phyloP scores from a whole-genome alignment of 2,797 vertebrate genomes.

The Acanthurus leucopareius region DNA sequence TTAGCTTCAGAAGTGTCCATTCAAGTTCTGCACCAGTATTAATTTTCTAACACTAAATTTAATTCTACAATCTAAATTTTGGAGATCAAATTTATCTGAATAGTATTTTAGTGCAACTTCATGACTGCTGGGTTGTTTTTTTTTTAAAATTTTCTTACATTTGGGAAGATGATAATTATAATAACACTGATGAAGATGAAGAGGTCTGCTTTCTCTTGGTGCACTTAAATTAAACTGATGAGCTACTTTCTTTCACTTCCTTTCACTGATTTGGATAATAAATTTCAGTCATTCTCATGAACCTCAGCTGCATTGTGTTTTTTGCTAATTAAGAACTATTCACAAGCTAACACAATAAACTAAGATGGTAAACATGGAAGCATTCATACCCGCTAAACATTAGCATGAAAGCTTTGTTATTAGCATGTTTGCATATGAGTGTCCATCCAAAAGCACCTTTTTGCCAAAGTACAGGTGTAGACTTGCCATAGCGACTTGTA shows the following conservation, averaged over 20 bases:
- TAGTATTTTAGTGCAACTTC: no score
- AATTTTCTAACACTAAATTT: neutral
- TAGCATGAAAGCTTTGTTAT: no score
- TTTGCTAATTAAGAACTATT: neutral
- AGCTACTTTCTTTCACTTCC: neutral
- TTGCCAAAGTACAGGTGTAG: neutral
- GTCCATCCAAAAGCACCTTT: no score
- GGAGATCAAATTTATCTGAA: no score
- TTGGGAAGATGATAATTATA: neutral
- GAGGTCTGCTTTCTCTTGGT: neutral
- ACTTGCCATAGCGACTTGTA: no score
- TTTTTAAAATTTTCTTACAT: neutral
- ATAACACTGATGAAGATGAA: neutral
- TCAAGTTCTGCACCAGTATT: neutral
- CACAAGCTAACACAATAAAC: neutral
- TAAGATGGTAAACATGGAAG: neutral
- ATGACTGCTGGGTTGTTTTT: no score
- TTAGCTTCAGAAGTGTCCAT: neutral
- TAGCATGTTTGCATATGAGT: no score
- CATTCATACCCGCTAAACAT: neutral
- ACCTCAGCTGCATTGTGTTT: neutral
- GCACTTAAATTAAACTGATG: slow-evolving; percentile 3
- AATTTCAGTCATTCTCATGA: neutral
- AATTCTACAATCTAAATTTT: neutral
- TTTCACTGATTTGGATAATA: neutral